Evolutionary conservation across 2,888 invertebrate genomes (phyloP).

Genomic region (Lasioglossum pauxillum): DNA sequence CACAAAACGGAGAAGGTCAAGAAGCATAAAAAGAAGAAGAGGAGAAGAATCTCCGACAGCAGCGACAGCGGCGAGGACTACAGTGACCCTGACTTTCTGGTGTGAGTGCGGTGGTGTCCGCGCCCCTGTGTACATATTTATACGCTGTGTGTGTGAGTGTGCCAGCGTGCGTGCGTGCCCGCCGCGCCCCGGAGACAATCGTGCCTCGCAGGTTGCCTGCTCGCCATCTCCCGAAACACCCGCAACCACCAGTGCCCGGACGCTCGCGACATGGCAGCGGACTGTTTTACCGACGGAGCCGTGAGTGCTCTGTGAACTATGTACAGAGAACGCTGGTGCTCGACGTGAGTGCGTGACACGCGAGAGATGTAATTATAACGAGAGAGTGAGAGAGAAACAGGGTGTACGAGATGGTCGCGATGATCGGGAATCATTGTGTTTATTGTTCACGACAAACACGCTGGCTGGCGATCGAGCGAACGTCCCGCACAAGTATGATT

Average conservation of each 20-base stretch:
- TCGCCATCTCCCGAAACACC: slow-evolving; percentile 27
- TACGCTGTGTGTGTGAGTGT: slow-evolving; percentile 38
- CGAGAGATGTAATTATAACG: slow-evolving; percentile 16
- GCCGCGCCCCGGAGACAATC: slow-evolving; percentile 5
- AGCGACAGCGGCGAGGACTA: slow-evolving; percentile 88
- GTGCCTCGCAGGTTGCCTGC: slow-evolving; percentile 19
- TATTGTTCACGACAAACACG: neutral
- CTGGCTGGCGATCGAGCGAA: neutral
- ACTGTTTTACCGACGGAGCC: slow-evolving; percentile 8
- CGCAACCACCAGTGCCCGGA: slow-evolving; percentile 67
- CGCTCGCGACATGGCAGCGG: slow-evolving; percentile 62
- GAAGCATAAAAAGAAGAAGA: slow-evolving; percentile 83
- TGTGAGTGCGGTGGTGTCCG: slow-evolving; percentile 77
- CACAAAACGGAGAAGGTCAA: slow-evolving; percentile 82
- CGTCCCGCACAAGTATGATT: neutral
- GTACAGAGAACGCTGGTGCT: slow-evolving; percentile 56
- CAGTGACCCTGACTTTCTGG: slow-evolving; percentile 87
- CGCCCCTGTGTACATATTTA: slow-evolving; percentile 67
- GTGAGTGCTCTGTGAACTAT: slow-evolving; percentile 17
- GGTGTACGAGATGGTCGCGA: slow-evolving; percentile 7
- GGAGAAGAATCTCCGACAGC: slow-evolving; percentile 83
- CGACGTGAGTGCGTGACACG: slow-evolving; percentile 53
- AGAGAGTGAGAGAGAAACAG: neutral
- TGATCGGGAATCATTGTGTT: neutral
- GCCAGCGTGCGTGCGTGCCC: slow-evolving; percentile 23